phyloP scores from a whole-genome alignment of 92 coral and sea anemone genomes.

The Muricea muricata region DNA sequence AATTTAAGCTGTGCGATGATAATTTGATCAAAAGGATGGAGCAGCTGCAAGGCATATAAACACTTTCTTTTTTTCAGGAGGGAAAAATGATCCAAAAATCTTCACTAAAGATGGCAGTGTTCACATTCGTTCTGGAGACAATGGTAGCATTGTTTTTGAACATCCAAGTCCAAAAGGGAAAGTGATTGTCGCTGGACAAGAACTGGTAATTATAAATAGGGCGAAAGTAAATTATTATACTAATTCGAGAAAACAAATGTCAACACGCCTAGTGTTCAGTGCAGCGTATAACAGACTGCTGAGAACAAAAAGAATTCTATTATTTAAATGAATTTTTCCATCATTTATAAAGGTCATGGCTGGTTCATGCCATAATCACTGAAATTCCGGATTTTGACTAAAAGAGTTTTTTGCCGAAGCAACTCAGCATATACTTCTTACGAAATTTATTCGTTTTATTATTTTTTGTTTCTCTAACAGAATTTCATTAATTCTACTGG shows the following conservation, averaged over 20 bases:
- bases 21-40: not conserved
- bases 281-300: too few species aligned
- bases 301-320: not conserved
- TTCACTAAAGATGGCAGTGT: conserved; percentile 83
- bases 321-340: not conserved
- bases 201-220: conserved; percentile 56
- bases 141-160: conserved; percentile 89
- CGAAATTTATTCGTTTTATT: not conserved
- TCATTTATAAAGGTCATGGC: too few species aligned
- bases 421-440: too few species aligned
- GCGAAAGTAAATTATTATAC: not conserved
- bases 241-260: not conserved
- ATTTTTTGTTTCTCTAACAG: not conserved
- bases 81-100: conserved; percentile 80
- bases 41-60: not conserved
- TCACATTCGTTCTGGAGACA: conserved; percentile 81
- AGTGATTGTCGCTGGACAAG: conserved; percentile 75
- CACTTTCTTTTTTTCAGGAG: not conserved
- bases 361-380: too few species aligned
- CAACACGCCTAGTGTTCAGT: not conserved
- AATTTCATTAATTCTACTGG: conserved; percentile 8
- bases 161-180: conserved; percentile 71
- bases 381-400: too few species aligned
- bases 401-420: too few species aligned
- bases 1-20: too few species aligned